phyloP scores from a whole-genome alignment of 1,140 invertebrate species.

The Rhynchophorus ferrugineus region DNA sequence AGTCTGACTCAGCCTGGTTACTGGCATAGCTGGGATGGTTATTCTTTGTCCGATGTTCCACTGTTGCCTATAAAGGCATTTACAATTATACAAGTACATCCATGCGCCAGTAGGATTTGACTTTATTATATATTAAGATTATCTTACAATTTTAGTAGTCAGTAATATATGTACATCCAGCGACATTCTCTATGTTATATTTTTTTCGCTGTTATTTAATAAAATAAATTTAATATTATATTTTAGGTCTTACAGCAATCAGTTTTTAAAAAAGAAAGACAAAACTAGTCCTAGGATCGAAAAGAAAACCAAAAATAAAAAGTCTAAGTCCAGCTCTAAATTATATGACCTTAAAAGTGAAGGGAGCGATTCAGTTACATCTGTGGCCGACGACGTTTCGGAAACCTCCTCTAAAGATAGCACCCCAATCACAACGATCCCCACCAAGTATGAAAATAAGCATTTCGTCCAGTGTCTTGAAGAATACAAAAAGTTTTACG shows the following conservation, averaged over 20 bases:
- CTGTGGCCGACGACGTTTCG: slow-evolving; percentile 13
- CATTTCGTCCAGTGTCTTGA: slow-evolving; percentile 51
- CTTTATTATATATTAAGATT: too few relatives aligned
- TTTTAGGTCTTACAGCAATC: slow-evolving; percentile 40
- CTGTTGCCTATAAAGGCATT: too few relatives aligned
- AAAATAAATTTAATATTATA: neutral
- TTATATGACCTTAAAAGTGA: slow-evolving; percentile 46
- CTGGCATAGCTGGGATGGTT: too few relatives aligned
- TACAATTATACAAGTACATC: too few relatives aligned
- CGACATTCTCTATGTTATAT: too few relatives aligned
- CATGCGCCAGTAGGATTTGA: too few relatives aligned
- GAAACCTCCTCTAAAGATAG: slow-evolving; percentile 16
- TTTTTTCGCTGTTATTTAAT: too few relatives aligned
- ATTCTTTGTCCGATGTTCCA: too few relatives aligned
- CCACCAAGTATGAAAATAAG: slow-evolving; percentile 36
- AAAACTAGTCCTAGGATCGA: slow-evolving; percentile 46
- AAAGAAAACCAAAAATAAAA: slow-evolving; percentile 46
- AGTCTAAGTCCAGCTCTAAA: slow-evolving; percentile 48
- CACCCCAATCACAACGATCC: slow-evolving; percentile 1
- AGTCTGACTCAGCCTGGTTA: too few relatives aligned
- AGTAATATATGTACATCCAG: too few relatives aligned
- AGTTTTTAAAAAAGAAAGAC: slow-evolving; percentile 38
- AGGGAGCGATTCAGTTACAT: slow-evolving; percentile 22
- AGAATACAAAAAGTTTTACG: slow-evolving; percentile 61
- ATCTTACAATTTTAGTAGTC: too few relatives aligned